A percentile compares a stretch with the other conserved stretches of the same genome.
These are phyloP conservation scores for Ochropleura leucogaster DNA, from an alignment of 2,888 invertebrate species.

Conservation along the genomic window DNA sequence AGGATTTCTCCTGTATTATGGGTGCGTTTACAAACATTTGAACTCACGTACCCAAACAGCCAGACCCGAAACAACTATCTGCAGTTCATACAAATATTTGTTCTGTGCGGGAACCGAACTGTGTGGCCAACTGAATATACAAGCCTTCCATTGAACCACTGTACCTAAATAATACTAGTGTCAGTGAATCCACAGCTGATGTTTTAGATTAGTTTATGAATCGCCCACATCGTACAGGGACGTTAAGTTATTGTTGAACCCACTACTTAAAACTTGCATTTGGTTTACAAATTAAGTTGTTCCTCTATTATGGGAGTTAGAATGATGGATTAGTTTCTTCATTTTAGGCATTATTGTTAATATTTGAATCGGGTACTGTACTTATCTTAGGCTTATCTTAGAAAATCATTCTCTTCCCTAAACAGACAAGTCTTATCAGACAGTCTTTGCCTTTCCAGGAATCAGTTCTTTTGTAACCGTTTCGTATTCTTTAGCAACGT, in stretches of 20 bases:
- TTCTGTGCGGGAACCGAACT: too few species aligned
- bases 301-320: slow-evolving; percentile 21
- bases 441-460: neutral
- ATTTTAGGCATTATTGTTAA: slow-evolving; percentile 22
- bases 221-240: slow-evolving; percentile 35
- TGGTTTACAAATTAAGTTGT: slow-evolving; percentile 58
- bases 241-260: slow-evolving; percentile 55
- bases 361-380: neutral
- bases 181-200: slow-evolving; percentile 29
- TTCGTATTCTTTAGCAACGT: neutral
- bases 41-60: too few species aligned
- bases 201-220: slow-evolving; percentile 42
- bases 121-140: too few species aligned
- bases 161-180: neutral
- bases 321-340: slow-evolving; percentile 27
- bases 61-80: too few species aligned
- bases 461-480: neutral
- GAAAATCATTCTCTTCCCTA: neutral
- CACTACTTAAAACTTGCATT: slow-evolving; percentile 41
- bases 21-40: too few species aligned
- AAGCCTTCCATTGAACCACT: neutral
- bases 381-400: too few species aligned
- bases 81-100: too few species aligned
- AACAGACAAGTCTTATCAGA: neutral
- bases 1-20: too few species aligned